phyloP scores from a whole-genome alignment of 2,797 vertebrate genomes.

The Streptopelia turtur region DNA sequence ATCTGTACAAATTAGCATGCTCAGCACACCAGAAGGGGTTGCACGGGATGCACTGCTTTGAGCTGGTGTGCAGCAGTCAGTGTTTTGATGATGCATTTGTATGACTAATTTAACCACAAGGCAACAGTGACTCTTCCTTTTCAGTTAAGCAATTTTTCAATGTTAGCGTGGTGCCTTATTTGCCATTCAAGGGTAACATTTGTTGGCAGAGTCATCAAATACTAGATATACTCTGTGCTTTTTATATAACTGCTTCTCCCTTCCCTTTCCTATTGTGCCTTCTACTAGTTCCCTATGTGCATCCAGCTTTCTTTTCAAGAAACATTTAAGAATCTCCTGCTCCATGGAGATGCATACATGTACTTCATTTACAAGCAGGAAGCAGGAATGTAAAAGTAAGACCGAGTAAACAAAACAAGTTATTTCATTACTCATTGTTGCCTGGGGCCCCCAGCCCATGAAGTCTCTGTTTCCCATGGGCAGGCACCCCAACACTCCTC shows the following conservation, averaged over 20 bases:
- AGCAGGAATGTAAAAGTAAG: background rate
- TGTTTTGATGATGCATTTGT: background rate
- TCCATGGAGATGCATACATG: background rate
- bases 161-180: background rate
- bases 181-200: background rate
- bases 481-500: accelerated
- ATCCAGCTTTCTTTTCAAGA: background rate
- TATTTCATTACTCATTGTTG: background rate
- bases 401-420: background rate
- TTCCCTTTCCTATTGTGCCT: background rate
- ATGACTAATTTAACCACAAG: background rate
- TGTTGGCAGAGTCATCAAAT: background rate
- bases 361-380: background rate
- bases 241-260: background rate
- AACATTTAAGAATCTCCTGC: background rate
- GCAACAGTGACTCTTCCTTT: background rate
- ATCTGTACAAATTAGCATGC: background rate
- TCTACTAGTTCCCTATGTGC: background rate
- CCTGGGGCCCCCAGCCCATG: background rate
- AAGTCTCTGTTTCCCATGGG: accelerated
- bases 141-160: background rate
- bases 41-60: background rate
- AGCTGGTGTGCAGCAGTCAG: background rate
- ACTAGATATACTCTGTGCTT: background rate
- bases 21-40: background rate